These are phyloP conservation scores for Bombus turneri DNA, from an alignment of 1,140 invertebrate species.

Conservation along the genomic window DNA sequence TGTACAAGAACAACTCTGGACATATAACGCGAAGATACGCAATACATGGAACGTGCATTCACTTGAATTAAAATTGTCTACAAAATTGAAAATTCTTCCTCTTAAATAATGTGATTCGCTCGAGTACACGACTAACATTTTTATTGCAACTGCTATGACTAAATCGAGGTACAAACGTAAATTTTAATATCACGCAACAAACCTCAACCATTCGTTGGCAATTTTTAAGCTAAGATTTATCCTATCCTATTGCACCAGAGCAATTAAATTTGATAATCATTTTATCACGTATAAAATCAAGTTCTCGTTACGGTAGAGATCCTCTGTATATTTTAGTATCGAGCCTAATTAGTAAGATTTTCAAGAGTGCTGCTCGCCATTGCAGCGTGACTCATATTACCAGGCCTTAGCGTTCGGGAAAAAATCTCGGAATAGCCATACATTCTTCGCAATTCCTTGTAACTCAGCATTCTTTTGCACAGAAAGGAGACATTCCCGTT, in stretches of 20 bases:
- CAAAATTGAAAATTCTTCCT: background rate
- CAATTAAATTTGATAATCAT: constrained; percentile 16
- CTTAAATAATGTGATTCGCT: background rate
- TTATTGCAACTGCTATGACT: too few species aligned
- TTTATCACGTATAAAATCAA: background rate
- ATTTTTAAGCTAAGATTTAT: background rate
- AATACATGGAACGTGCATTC: background rate
- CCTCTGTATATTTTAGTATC: constrained; percentile 21
- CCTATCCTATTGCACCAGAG: background rate
- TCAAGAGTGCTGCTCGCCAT: constrained; percentile 15
- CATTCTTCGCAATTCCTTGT: background rate
- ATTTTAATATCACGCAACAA: too few species aligned
- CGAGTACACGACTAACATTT: too few species aligned
- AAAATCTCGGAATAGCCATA: background rate
- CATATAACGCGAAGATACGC: background rate
- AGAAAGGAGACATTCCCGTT: background rate
- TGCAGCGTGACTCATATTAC: background rate
- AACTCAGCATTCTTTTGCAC: background rate
- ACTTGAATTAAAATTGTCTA: too few species aligned
- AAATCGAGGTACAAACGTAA: too few species aligned
- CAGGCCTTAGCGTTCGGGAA: background rate
- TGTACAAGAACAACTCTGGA: background rate
- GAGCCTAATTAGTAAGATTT: constrained; percentile 25
- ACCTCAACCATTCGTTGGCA: too few species aligned
- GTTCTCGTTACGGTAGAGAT: background rate